These are phyloP conservation scores for Caenorhabditis sinica DNA, from an alignment of 2,888 invertebrate species.

Conservation along the genomic window DNA sequence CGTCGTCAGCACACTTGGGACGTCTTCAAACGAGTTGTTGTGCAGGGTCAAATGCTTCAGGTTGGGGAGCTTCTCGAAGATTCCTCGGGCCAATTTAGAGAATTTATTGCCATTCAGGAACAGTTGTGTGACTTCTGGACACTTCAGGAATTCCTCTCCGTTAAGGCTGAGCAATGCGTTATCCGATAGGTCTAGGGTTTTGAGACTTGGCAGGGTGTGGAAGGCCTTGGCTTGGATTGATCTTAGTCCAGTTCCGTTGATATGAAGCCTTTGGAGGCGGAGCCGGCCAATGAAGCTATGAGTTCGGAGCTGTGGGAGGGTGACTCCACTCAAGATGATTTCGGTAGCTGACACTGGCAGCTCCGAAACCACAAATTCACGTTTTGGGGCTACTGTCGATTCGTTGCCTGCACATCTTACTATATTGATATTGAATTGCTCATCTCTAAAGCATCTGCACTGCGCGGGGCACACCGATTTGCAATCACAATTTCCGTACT, in stretches of 20 bases:
- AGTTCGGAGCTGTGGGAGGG: constrained; percentile 89
- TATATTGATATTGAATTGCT: constrained; percentile 88
- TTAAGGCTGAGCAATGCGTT: constrained; percentile 75
- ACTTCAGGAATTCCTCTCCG: constrained; percentile 75
- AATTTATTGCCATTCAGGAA: constrained; percentile 77
- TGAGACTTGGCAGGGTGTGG: constrained; percentile 77
- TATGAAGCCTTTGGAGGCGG: constrained; percentile 76
- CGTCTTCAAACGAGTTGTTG: constrained; percentile 75
- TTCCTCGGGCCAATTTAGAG: constrained; percentile 53
- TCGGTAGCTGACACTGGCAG: constrained; percentile 95
- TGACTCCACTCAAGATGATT: constrained; percentile 91
- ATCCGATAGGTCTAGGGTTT: constrained; percentile 78
- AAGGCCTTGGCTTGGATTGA: constrained; percentile 80
- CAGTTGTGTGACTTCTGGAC: constrained; percentile 72
- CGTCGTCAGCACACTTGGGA: constrained; percentile 46
- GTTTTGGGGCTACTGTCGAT: constrained; percentile 37
- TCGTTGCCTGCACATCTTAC: constrained; percentile 75
- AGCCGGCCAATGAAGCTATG: constrained; percentile 89
- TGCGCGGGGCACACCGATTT: constrained; percentile 93
- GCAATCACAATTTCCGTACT: constrained; percentile 94
- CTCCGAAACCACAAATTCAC: constrained; percentile 86
- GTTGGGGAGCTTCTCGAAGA: constrained; percentile 75
- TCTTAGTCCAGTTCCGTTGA: constrained; percentile 78
- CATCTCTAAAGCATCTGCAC: constrained; percentile 93
- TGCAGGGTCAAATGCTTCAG: constrained; percentile 76